Evolutionary conservation across 2,888 invertebrate species (phyloP).

Genomic region (Belgica antarctica): DNA sequence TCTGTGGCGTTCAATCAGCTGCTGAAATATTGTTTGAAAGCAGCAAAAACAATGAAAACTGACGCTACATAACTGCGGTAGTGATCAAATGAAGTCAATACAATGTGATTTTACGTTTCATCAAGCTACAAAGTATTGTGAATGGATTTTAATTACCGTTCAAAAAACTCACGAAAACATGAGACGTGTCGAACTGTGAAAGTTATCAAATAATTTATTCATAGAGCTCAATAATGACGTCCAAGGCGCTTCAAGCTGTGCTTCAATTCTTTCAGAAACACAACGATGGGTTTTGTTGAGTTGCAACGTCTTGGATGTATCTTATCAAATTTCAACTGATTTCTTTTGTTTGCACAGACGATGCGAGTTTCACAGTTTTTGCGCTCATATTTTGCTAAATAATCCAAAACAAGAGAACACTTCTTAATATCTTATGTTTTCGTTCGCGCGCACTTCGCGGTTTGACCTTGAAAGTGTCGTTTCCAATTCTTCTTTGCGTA

Average conservation of each 20-base stretch:
- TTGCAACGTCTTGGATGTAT: background rate
- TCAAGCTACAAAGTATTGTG: background rate
- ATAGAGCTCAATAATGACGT: conserved; percentile 13
- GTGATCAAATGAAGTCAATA: background rate
- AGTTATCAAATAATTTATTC: conserved; percentile 27
- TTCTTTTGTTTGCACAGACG: background rate
- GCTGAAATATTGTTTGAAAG: background rate
- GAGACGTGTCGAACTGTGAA: conserved; percentile 3
- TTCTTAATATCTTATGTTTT: too few species aligned
- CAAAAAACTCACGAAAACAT: background rate
- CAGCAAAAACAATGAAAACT: too few species aligned
- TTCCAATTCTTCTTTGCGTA: background rate
- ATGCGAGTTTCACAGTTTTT: too few species aligned
- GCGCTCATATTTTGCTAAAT: background rate
- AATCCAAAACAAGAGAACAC: background rate
- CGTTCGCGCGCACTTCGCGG: conserved; percentile 16
- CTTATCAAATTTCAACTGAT: background rate
- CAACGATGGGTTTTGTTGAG: too few species aligned
- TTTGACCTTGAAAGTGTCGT: conserved; percentile 31
- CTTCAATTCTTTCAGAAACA: conserved; percentile 4
- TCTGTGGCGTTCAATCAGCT: conserved; percentile 14
- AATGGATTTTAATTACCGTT: conserved; percentile 14
- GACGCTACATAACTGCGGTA: background rate
- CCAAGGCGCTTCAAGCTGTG: conserved; percentile 1
- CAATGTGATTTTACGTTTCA: conserved; percentile 28